Base-by-base conservation (phyloP, 2,888 invertebrate species). In the Callyntrura guangdongensis region DNA sequence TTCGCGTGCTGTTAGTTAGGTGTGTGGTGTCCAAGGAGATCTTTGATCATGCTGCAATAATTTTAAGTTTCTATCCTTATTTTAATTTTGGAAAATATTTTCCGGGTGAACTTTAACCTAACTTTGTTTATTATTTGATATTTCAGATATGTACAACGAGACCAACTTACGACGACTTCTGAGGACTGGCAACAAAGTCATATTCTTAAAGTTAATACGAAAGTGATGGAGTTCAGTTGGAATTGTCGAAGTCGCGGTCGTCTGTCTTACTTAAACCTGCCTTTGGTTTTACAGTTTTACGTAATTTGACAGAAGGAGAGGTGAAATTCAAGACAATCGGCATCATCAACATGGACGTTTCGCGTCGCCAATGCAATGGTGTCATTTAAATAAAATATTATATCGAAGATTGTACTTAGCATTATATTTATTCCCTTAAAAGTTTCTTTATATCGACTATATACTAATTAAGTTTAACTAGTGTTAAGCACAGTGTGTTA, bases 301-400 rank as follows among this genome's bases (percentile, higher is more conserved):
- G 22, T 77, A 77, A 64, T 64, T 77, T 74, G 2, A 74, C 17
- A 49, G 36, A 53, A 25, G 45, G 77, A 77, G n/a, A 53, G 4
- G 53, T 6, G 25, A 53, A 77, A 53, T 53, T 17, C 77, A 77
- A 77, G 77, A 77, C 77, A 77, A 77, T 25, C 77, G 47, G 20
- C 59, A 74, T 74, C 47, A 61, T 86, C 74, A 36, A 77, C 25
- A 59, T 64, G 59, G 61, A 77, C 59, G 20, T 12, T 22, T 49
- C 27, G 59, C 59, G 47, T 86, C 86, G 79, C 86, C 86, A 86
- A 86, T 86, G 86, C 86, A 86, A 86, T 64, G 86, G 86, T 86
- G 86, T 86, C 86, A 79, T 59, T 49, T 84, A 36, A 64, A 47
- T 84, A 36, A 64, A 47, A 67, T 77, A 77, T 6, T 77, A 22